Conservation (phyloP, 2,797 vertebrate species). For the Lithobates pipiens region DNA sequence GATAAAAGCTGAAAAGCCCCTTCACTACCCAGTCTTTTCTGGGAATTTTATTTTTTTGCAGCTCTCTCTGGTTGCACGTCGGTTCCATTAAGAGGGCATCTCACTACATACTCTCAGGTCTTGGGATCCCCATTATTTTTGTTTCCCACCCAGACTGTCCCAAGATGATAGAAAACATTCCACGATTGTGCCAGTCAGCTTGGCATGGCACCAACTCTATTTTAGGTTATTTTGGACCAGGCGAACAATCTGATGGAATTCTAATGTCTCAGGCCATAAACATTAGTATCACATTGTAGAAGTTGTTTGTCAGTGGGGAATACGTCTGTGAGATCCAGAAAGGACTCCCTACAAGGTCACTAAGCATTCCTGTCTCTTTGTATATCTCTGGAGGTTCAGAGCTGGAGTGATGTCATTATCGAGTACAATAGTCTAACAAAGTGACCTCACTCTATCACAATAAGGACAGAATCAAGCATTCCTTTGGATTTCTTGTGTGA, state of each 20-base stretch:
- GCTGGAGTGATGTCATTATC: too few relatives aligned
- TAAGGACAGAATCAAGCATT: too few relatives aligned
- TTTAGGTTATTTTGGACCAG: slow-evolving; percentile 39
- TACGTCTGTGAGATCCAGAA: too few relatives aligned
- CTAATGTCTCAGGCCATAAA: background rate
- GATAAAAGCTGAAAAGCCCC: slow-evolving; percentile 55
- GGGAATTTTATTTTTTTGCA: slow-evolving; percentile 50
- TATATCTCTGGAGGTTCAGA: too few relatives aligned
- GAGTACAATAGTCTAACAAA: too few relatives aligned
- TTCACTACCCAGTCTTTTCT: slow-evolving; percentile 27
- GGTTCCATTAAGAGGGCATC: slow-evolving; percentile 63
- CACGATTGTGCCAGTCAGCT: slow-evolving; percentile 45
- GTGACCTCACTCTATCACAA: too few relatives aligned
- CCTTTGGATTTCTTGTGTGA: too few relatives aligned
- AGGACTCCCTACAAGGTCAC: too few relatives aligned
- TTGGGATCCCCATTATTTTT: slow-evolving; percentile 62
- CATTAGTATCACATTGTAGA: background rate
- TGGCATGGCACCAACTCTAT: slow-evolving; percentile 57
- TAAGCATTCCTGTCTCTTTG: too few relatives aligned
- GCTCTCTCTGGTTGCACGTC: background rate
- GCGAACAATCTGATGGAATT: background rate
- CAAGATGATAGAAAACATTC: slow-evolving; percentile 50
- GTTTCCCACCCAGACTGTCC: slow-evolving; percentile 65
- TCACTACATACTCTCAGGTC: slow-evolving; percentile 9
- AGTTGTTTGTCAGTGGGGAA: background rate